Conservation (phyloP, 2,113 vertebrate species). For the Myodes glareolus region DNA sequence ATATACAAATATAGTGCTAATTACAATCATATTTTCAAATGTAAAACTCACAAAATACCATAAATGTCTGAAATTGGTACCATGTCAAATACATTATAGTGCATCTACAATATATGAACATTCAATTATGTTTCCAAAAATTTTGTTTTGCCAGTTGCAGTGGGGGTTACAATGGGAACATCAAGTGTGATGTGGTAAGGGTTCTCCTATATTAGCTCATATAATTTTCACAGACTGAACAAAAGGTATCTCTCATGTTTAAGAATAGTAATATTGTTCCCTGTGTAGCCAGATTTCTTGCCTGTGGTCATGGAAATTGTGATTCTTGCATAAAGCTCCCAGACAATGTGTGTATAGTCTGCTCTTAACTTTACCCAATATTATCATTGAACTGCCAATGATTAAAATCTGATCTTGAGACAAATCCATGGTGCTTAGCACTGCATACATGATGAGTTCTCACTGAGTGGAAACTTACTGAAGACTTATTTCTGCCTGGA, state of each 20-base stretch:
- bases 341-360: not conserved
- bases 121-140: not conserved
- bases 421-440: not conserved
- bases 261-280: not conserved
- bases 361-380: not conserved
- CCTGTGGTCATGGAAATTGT: not conserved
- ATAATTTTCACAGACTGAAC: not conserved
- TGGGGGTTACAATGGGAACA: not conserved
- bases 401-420: not conserved
- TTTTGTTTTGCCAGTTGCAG: not conserved
- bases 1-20: not conserved
- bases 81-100: not conserved
- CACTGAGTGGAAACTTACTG: fast-evolving
- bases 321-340: not conserved
- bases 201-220: not conserved
- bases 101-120: not conserved
- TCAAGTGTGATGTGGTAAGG: no score
- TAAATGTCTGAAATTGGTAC: not conserved
- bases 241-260: not conserved
- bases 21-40: not conserved
- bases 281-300: not conserved
- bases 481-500: not conserved
- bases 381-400: not conserved
- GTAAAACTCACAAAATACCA: not conserved
- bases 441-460: not conserved